These are phyloP conservation scores for Athetis lepigone DNA, from an alignment of 2,888 invertebrate species.

Conservation along the genomic window DNA sequence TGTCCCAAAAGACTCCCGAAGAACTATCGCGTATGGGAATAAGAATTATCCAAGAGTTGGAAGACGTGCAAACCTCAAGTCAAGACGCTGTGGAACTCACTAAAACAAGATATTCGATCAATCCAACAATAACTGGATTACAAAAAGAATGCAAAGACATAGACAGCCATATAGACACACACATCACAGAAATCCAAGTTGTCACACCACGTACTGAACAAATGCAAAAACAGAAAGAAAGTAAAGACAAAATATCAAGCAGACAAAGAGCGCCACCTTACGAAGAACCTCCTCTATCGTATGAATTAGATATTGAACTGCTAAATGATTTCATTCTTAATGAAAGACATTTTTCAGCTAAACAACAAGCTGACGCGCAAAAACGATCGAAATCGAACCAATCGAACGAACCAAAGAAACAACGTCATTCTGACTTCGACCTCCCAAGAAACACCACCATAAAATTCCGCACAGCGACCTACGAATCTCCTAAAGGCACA, in stretches of 20 bases:
- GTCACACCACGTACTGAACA: conserved; percentile 88
- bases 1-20: conserved; percentile 85
- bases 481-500: conserved; percentile 90
- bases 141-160: conserved; percentile 77
- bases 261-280: conserved; percentile 82
- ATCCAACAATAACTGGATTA: conserved; percentile 83
- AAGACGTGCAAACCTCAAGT: conserved; percentile 79
- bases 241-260: conserved; percentile 81
- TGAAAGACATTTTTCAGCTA: conserved; percentile 85
- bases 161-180: conserved; percentile 84
- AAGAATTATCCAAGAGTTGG: conserved; percentile 83
- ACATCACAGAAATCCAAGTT: conserved; percentile 94
- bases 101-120: conserved; percentile 86
- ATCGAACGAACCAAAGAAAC: conserved; percentile 86
- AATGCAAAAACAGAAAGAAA: conserved; percentile 71
- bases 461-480: conserved; percentile 92
- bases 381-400: conserved; percentile 83
- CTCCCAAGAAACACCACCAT: conserved; percentile 90
- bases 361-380: conserved; percentile 79
- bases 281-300: conserved; percentile 81
- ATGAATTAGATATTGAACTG: conserved; percentile 85
- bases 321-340: conserved; percentile 88
- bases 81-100: conserved; percentile 80
- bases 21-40: conserved; percentile 85
- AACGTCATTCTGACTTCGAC: conserved; percentile 88